Conservation (phyloP, 2,888 invertebrate species). For the Lampropteryx suffumata region DNA sequence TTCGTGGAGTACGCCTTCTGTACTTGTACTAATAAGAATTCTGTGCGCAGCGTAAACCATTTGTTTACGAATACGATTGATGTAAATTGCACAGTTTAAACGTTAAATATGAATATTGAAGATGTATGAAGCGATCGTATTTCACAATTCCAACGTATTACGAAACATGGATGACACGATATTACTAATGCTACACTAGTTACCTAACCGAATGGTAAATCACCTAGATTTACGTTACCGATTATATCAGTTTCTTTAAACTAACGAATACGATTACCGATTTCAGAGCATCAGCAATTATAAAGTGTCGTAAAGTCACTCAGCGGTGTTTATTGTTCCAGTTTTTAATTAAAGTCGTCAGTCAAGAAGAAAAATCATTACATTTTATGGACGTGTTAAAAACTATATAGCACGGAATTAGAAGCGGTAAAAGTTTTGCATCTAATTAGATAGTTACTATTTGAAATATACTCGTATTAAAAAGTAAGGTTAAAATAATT, state of each 20-base stretch:
- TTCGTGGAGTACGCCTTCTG: too few relatives aligned
- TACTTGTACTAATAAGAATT: too few relatives aligned
- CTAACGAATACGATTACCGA: background rate
- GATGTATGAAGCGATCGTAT: constrained; percentile 4
- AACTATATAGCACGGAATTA: constrained; percentile 33
- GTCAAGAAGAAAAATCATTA: constrained; percentile 32
- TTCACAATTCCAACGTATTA: constrained; percentile 27
- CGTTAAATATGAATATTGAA: background rate
- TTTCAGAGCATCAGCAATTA: constrained; percentile 16
- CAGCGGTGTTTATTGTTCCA: constrained; percentile 48
- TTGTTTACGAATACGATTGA: background rate
- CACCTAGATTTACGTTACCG: constrained; percentile 24
- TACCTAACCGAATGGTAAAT: constrained; percentile 27
- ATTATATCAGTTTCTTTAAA: background rate
- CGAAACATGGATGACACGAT: constrained; percentile 27
- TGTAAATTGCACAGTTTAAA: background rate
- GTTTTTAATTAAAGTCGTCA: constrained; percentile 40
- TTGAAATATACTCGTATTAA: constrained; percentile 1
- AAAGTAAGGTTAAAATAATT: constrained; percentile 7
- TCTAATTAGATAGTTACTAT: constrained; percentile 23
- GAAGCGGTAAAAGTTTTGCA: constrained; percentile 25
- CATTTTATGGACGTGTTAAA: constrained; percentile 30
- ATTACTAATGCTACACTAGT: constrained; percentile 12
- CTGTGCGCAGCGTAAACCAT: too few relatives aligned
- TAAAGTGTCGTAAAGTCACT: constrained; percentile 44